Evolutionary conservation across 2,888 invertebrate species (phyloP).

Genomic region (Metalampra italica): DNA sequence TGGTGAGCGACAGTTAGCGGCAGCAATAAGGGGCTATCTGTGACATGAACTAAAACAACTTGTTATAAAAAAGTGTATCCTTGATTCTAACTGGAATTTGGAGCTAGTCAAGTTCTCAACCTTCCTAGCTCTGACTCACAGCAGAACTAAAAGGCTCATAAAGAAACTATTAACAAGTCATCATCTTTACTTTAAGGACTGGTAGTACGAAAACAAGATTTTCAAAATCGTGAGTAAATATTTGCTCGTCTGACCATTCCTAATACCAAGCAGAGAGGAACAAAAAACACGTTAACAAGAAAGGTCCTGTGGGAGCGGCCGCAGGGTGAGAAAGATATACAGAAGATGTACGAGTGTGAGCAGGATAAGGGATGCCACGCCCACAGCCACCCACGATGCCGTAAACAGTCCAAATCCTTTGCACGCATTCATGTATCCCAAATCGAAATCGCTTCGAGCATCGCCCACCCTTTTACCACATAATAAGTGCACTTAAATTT

Average conservation of each 20-base stretch:
- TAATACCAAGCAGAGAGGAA: slow-evolving; percentile 64
- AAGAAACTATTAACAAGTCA: slow-evolving; percentile 43
- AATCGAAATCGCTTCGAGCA: slow-evolving; percentile 74
- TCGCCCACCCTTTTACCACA: slow-evolving; percentile 32
- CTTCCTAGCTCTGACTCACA: too few species aligned
- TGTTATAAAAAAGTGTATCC: too few species aligned
- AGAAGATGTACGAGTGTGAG: slow-evolving; percentile 27
- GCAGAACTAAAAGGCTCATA: slow-evolving; percentile 9
- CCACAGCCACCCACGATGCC: slow-evolving; percentile 77
- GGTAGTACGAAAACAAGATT: slow-evolving; percentile 71
- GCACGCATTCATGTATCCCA: slow-evolving; percentile 77
- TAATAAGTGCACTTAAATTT: slow-evolving; percentile 39
- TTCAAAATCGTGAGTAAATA: slow-evolving; percentile 77
- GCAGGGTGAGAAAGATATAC: slow-evolving; percentile 43
- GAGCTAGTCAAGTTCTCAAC: too few species aligned
- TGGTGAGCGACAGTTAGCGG: too few species aligned
- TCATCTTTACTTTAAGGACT: slow-evolving; percentile 46
- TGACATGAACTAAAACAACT: too few species aligned
- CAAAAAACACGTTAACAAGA: slow-evolving; percentile 76
- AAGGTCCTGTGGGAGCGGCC: slow-evolving; percentile 77
- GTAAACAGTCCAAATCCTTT: slow-evolving; percentile 78
- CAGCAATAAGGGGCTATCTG: too few species aligned
- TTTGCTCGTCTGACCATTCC: slow-evolving; percentile 73
- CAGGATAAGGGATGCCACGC: slow-evolving; percentile 60
- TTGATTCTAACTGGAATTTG: too few species aligned